phyloP scores from a whole-genome alignment of 2,888 invertebrate genomes.

The Eupithecia inturbata region DNA sequence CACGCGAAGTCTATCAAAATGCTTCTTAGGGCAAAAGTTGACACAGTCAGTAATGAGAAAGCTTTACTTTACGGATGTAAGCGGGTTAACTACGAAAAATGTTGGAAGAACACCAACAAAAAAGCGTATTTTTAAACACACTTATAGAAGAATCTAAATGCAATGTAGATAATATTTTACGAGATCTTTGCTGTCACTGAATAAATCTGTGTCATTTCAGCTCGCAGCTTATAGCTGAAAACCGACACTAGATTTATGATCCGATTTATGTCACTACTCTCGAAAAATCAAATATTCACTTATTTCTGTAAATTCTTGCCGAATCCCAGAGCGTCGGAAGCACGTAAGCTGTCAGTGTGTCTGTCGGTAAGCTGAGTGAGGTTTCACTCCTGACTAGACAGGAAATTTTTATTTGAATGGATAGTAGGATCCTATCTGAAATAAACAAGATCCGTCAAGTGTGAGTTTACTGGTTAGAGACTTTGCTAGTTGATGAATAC shows the following conservation, averaged over 20 bases:
- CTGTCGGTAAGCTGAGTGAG: neutral
- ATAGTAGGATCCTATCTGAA: neutral
- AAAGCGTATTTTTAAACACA: neutral
- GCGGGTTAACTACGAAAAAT: no score
- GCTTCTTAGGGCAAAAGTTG: neutral
- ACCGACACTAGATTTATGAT: neutral
- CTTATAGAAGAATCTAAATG: neutral
- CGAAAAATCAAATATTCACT: neutral
- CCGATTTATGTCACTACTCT: conserved; percentile 7
- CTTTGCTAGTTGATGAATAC: no score
- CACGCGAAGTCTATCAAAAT: no score
- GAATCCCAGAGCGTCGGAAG: neutral
- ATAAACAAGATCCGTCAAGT: no score
- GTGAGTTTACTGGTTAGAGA: no score
- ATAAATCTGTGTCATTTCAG: neutral
- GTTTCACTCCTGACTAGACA: neutral
- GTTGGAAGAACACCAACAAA: no score
- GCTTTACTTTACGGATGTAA: no score
- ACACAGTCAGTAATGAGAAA: neutral
- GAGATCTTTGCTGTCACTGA: neutral
- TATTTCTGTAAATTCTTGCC: neutral
- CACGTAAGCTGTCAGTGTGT: neutral
- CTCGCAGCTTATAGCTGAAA: neutral
- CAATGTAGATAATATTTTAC: neutral
- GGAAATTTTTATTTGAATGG: conserved; percentile 1